Evolutionary conservation across 2,888 invertebrate genomes (phyloP).

Genomic region (Eurytoma californica): DNA sequence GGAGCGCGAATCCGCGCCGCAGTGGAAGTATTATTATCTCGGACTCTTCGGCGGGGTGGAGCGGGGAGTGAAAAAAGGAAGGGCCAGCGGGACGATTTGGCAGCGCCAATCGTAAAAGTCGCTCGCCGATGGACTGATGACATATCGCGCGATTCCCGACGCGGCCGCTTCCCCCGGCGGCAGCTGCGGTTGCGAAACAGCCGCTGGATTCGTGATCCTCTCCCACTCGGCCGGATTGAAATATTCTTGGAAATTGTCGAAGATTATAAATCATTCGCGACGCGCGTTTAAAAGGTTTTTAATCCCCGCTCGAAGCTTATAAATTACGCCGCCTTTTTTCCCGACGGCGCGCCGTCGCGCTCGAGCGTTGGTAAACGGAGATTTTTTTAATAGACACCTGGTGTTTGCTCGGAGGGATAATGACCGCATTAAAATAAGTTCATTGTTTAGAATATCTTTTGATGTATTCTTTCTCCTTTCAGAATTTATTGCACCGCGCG

Average conservation of each 20-base stretch:
- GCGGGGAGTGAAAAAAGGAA: background rate
- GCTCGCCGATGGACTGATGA: slow-evolving; percentile 63
- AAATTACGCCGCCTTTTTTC: slow-evolving; percentile 31
- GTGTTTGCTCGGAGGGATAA: background rate
- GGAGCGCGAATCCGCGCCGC: background rate
- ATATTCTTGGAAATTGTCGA: slow-evolving; percentile 54
- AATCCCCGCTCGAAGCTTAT: slow-evolving; percentile 37
- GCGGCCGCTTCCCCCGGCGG: slow-evolving; percentile 12
- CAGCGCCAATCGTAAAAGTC: slow-evolving; percentile 69
- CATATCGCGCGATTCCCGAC: slow-evolving; percentile 57
- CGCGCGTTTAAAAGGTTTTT: slow-evolving; percentile 40
- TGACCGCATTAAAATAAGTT: no score
- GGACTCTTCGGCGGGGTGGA: background rate
- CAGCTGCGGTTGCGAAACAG: slow-evolving; percentile 37
- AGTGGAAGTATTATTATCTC: slow-evolving; percentile 42
- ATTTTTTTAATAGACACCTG: slow-evolving; percentile 32
- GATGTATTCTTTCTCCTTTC: no score
- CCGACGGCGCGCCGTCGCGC: background rate
- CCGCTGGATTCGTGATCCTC: slow-evolving; percentile 42
- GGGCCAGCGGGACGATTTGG: slow-evolving; percentile 61
- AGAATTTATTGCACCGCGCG: no score
- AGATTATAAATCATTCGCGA: slow-evolving; percentile 51
- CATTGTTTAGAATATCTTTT: no score
- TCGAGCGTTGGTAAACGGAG: background rate
- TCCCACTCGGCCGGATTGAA: slow-evolving; percentile 13